Evolutionary conservation across 2,797 vertebrate species (phyloP).

Genomic region (Gymnoscopelus braueri): DNA sequence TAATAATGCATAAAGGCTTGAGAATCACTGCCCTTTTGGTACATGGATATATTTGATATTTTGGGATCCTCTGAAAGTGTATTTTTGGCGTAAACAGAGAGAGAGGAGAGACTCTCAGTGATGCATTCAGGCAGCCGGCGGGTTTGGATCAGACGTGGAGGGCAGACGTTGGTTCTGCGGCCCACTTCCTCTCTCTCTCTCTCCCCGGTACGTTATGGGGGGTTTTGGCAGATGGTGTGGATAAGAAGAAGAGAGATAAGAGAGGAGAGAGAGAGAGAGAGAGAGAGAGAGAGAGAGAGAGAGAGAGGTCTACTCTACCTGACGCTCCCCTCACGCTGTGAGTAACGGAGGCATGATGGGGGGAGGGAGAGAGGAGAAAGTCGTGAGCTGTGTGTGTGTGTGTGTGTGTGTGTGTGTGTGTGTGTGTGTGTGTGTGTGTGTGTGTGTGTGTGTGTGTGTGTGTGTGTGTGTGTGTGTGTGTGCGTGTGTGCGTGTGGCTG

Average conservation of each 20-base stretch:
- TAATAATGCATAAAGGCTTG: too few species aligned
- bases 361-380: conserved; percentile 50
- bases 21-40: too few species aligned
- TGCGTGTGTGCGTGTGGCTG: neutral
- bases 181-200: conserved; percentile 42
- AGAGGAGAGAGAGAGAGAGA: conserved; percentile 57
- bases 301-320: conserved; percentile 88
- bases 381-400: conserved; percentile 68
- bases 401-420: conserved; percentile 44
- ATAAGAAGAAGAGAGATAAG: conserved; percentile 65
- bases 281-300: conserved; percentile 65
- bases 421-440: conserved; percentile 30
- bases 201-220: conserved; percentile 42
- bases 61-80: conserved; percentile 6
- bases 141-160: conserved; percentile 32
- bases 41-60: neutral
- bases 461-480: neutral
- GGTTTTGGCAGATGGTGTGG: conserved; percentile 49
- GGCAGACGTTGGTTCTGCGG: conserved; percentile 50
- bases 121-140: conserved; percentile 65
- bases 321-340: conserved; percentile 99
- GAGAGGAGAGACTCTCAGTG: conserved; percentile 49
- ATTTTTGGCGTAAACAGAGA: conserved; percentile 26
- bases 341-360: conserved; percentile 60
- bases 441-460: neutral